These are phyloP conservation scores for Chironomus tepperi DNA, from an alignment of 1,140 invertebrate species.

Conservation along the genomic window DNA sequence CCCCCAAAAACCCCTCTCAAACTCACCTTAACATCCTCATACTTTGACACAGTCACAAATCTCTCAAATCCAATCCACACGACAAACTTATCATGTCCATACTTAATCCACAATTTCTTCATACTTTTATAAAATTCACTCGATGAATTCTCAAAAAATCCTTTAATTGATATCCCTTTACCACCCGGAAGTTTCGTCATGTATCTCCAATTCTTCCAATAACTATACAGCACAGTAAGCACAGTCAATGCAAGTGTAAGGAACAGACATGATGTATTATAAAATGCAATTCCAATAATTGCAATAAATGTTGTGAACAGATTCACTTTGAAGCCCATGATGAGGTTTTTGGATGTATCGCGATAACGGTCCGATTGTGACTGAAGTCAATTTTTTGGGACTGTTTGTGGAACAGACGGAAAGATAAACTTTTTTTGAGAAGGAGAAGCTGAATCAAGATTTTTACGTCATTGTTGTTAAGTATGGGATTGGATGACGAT, in stretches of 20 bases:
- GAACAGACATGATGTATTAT: neutral
- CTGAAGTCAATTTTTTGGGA: neutral
- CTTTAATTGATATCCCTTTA: neutral
- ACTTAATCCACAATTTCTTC: neutral
- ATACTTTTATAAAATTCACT: neutral
- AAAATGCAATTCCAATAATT: neutral
- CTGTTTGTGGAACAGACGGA: neutral
- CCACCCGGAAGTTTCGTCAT: neutral
- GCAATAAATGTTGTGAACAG: neutral
- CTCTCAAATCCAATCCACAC: neutral
- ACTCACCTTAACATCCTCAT: neutral
- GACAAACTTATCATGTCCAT: neutral
- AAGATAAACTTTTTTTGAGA: too few relatives aligned
- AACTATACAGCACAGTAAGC: neutral
- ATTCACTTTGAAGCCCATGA: neutral
- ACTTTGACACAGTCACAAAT: neutral
- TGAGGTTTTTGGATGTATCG: neutral
- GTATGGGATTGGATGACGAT: too few relatives aligned
- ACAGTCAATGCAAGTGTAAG: neutral
- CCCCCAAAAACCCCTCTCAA: too few relatives aligned
- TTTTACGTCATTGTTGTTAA: too few relatives aligned
- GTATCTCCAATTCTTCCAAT: neutral
- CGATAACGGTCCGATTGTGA: neutral
- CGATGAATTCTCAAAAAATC: neutral
- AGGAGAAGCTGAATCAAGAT: too few relatives aligned